These are phyloP conservation scores for Mechanitis messenoides DNA, from an alignment of 2,888 invertebrate genomes.

Conservation along the genomic window DNA sequence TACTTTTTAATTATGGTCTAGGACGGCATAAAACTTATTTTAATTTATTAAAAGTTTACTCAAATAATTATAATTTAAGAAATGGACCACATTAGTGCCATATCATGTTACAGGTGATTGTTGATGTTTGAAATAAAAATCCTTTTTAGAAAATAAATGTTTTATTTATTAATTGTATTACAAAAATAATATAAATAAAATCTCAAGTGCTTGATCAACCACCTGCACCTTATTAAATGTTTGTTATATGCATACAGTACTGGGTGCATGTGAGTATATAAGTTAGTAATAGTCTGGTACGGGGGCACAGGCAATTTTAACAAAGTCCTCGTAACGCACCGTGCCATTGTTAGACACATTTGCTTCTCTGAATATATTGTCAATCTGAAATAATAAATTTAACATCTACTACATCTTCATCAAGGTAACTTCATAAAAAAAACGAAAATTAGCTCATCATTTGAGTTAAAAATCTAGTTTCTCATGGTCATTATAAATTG, in stretches of 20 bases:
- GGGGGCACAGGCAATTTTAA: conserved; percentile 94
- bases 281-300: conserved; percentile 92
- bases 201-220: too few relatives aligned
- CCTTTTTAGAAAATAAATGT: conserved; percentile 25
- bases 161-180: conserved; percentile 14
- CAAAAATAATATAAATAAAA: too few relatives aligned
- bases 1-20: neutral
- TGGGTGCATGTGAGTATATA: neutral
- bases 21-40: neutral
- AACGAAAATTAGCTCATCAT: too few relatives aligned
- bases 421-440: too few relatives aligned
- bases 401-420: neutral
- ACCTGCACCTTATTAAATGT: too few relatives aligned
- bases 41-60: too few relatives aligned
- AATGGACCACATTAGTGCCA: conserved; percentile 69
- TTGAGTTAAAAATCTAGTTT: too few relatives aligned
- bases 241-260: too few relatives aligned
- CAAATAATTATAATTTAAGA: conserved; percentile 24
- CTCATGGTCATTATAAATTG: too few relatives aligned
- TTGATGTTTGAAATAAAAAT: conserved; percentile 52
- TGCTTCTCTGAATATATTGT: conserved; percentile 93
- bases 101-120: conserved; percentile 54
- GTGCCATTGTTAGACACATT: conserved; percentile 87
- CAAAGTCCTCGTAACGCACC: conserved; percentile 93
- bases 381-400: conserved; percentile 73